Evolutionary conservation across 2,797 vertebrate genomes (phyloP), one percentile per base, ranked within the genome.

Genomic region (Salarias fasciatus): DNA sequence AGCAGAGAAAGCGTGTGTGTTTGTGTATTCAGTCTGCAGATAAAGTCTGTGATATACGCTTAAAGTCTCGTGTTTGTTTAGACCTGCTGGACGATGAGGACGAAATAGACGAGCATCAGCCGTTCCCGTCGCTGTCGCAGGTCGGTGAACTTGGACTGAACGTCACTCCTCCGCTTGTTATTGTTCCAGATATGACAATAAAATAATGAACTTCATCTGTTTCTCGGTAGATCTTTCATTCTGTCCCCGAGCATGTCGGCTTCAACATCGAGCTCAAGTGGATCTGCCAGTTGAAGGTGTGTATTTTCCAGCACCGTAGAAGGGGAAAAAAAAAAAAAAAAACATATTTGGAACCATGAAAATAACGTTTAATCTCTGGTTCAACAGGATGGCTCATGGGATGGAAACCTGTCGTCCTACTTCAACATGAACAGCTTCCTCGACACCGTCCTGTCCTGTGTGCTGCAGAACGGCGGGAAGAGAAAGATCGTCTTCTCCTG

Each of bases 231-330:
- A 95, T 97, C 58, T 94, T 99, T 76, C 95, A 97, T 42, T 88
- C 93, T 45, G 87, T 99, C 85, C 94, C 98, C 72, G 94, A 96
- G 55, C 73, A 94, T 28, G 95, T 98, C 63, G 96, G 97, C 11
- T 99, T 97, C 86, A 97, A 99, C 87, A 98, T 99, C 62, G 98
- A 99, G 88, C 91, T 99, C 35, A 99, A 99, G 77, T 99, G 98
- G 97, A 98, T 98, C 81, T 94, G 87, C 52, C 98, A 98, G 44
- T 89, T 96, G 89, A 96, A 93, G 88, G 98, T 97, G 14, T 10
- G 37, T 40, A 8, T 14, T 49, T 7, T 36, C 5, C 46, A 50
- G 3, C 36, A 28, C n/a, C n/a, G n/a, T n/a, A n/a, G n/a, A n/a
- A n/a, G n/a, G n/a, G n/a, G n/a, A n/a, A n/a, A n/a, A n/a, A n/a